Conservation (phyloP, 2,888 invertebrate genomes). For the Philonicus albiceps region DNA sequence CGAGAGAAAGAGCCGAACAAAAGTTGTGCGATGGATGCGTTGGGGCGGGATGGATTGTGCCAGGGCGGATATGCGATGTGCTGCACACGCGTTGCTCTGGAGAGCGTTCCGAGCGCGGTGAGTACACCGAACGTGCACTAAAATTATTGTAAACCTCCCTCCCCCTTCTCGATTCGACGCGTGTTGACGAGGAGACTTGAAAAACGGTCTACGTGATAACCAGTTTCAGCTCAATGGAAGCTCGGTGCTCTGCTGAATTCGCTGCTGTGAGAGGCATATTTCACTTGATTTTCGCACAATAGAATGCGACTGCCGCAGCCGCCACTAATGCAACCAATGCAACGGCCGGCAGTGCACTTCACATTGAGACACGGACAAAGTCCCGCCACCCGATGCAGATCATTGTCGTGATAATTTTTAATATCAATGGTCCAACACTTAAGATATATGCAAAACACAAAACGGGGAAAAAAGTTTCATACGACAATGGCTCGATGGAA, state of each 20-base stretch:
- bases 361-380: slow-evolving; percentile 17
- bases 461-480: not conserved
- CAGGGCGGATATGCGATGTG: not conserved
- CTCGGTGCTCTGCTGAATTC: not conserved
- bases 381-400: not conserved
- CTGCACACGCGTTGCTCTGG: not conserved
- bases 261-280: not conserved
- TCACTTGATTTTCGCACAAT: slow-evolving; percentile 5
- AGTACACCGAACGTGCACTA: not conserved
- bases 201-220: slow-evolving; percentile 38
- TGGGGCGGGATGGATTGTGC: not conserved
- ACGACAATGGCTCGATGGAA: not conserved
- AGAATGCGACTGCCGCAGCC: not conserved
- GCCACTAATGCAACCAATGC: not conserved
- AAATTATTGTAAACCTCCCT: not conserved
- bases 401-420: slow-evolving; percentile 11
- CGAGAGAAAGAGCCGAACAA: not conserved
- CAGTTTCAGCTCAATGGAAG: slow-evolving; percentile 40
- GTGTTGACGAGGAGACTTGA: not conserved
- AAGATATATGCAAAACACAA: not conserved
- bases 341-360: slow-evolving; percentile 5
- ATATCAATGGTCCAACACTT: not conserved
- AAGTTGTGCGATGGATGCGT: not conserved
- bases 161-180: not conserved
- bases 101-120: not conserved